Percentiles rank a stretch among this genome's conserved stretches.
These are phyloP conservation scores for Sesia apiformis DNA, from an alignment of 2,888 invertebrate species.

Conservation along the genomic window DNA sequence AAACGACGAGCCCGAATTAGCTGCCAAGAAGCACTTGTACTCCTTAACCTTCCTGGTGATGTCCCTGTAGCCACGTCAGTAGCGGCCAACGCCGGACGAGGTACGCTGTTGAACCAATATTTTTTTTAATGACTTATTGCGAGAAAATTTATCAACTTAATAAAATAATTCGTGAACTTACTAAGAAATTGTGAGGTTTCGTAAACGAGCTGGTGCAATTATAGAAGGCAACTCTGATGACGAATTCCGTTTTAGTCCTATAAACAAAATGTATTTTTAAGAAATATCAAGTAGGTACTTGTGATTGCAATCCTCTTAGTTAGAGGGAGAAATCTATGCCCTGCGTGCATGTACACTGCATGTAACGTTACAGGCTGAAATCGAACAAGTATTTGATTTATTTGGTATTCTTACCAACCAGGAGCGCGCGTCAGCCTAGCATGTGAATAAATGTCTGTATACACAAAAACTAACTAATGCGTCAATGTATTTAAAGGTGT, in stretches of 20 bases:
- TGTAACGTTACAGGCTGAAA: no score
- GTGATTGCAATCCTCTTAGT: no score
- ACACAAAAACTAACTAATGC: no score
- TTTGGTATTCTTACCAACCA: no score
- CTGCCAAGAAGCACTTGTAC: conserved; percentile 51
- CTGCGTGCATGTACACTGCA: no score
- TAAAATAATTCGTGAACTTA: conserved; percentile 22
- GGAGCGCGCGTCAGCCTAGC: no score
- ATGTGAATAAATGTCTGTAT: no score
- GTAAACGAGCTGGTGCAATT: conserved; percentile 54
- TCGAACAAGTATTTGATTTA: no score
- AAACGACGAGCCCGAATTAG: conserved; percentile 55
- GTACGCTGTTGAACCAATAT: conserved; percentile 23
- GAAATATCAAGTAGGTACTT: no score
- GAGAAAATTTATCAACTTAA: neutral
- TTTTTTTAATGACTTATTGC: neutral
- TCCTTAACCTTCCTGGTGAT: conserved; percentile 35
- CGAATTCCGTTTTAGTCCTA: conserved; percentile 56
- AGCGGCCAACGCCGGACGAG: conserved; percentile 40
- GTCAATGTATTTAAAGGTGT: no score
- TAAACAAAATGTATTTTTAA: neutral
- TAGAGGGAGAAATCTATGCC: no score
- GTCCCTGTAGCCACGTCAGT: conserved; percentile 33
- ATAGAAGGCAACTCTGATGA: conserved; percentile 49
- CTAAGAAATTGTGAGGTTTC: conserved; percentile 47